Conservation (phyloP, 2,888 invertebrate genomes). For the Pristionchus fissidentatus region DNA sequence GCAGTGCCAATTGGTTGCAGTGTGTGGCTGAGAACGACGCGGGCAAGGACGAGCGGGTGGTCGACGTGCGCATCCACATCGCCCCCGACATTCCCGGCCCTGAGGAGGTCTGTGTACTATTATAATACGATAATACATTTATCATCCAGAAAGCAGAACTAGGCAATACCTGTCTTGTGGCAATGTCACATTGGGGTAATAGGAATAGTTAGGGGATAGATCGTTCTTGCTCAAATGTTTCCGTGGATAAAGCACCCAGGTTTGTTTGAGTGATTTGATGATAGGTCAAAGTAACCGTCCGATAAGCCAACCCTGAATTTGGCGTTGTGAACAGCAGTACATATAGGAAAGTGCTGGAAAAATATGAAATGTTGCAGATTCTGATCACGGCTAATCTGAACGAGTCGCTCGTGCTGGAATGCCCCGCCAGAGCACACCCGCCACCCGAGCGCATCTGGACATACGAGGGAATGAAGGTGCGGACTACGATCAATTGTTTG, state of each 20-base stretch:
- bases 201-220: background rate
- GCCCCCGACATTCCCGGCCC: conserved; percentile 68
- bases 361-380: conserved; percentile 51
- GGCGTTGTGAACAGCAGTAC: background rate
- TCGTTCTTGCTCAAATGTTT: too few relatives aligned
- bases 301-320: too few relatives aligned
- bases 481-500: conserved; percentile 39
- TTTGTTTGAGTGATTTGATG: background rate
- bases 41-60: conserved; percentile 69
- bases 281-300: too few relatives aligned
- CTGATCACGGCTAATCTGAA: conserved; percentile 66
- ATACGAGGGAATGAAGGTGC: conserved; percentile 68
- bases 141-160: background rate
- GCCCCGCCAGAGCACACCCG: conserved; percentile 73
- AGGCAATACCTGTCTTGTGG: background rate
- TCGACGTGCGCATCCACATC: conserved; percentile 74
- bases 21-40: conserved; percentile 70
- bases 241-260: background rate
- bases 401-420: conserved; percentile 68
- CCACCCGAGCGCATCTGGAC: conserved; percentile 73
- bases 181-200: background rate
- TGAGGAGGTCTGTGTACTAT: conserved; percentile 51
- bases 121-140: background rate
- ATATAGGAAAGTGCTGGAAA: background rate
- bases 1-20: conserved; percentile 55